Base-by-base conservation (phyloP, 2,888 invertebrate species). In the Diaphora mendica region DNA sequence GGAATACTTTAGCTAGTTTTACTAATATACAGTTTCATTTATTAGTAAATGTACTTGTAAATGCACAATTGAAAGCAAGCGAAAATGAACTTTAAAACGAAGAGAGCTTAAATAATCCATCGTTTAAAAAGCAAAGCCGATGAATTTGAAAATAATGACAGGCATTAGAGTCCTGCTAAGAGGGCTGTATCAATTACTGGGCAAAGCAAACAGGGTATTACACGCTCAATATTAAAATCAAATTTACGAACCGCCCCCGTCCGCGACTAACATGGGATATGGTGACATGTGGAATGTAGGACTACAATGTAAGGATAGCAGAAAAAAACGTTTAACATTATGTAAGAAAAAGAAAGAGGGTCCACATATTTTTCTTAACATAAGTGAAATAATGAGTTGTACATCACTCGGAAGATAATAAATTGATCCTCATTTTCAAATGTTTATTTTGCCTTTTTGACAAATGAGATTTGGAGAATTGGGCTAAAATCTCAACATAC, bases 131-230 rank as follows among this genome's bases (percentile, higher is more conserved):
- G 90, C 88, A 85, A 89, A 90, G 91, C 89, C 92, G 87, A 89
- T 87, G 94, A 95, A 95, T 95, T 93, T 88, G 93, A 94, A 95
- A 93, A 95, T 95, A 95, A 95, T 95, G 92, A 95, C 93, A 87
- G 94, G 93, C 89, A 94, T 94, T 94, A 94, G 92, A 91, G 86
- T 88, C 89, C 85, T 90, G 90, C 92, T 92, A 91, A 92, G 91
- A 92, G 92, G 92, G 92, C 89, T 87, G 93, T 94, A 95, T 95
- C 95, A 94, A 95, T 95, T 94, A 94, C 92, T 89, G 89, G 85
- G 85, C 88, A 86, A 90, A 91, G 93, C 93, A 92, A 94, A 93
- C 92, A 90, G 90, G 90, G 92, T 87, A 93, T 95, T 95, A 94
- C 88, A 90, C 89, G 91, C 89, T 94, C 91, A 90, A 91, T 94